These are phyloP conservation scores for Paramormyrops hopkinsi DNA, from an alignment of 2,797 vertebrate species.

Conservation along the genomic window DNA sequence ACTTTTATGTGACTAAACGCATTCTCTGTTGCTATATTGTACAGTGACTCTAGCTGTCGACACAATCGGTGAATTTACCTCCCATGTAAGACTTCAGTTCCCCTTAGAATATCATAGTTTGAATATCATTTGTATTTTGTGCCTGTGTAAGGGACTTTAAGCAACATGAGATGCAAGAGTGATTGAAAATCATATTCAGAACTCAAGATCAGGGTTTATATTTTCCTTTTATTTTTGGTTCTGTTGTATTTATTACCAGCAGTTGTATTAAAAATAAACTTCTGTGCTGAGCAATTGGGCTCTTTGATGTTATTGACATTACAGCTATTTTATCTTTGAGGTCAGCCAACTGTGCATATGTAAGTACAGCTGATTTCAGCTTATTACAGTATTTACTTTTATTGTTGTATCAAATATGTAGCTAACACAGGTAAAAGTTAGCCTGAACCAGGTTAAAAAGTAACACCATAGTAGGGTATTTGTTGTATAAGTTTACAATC, in stretches of 20 bases:
- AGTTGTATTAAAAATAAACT: constrained; percentile 6
- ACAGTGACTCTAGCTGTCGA: neutral
- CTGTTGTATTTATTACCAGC: neutral
- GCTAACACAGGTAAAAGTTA: constrained; percentile 24
- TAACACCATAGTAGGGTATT: constrained; percentile 38
- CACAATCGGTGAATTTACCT: neutral
- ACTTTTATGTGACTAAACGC: neutral
- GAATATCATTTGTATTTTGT: neutral
- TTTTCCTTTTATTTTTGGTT: neutral
- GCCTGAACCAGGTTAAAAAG: constrained; percentile 50
- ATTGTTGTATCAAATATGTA: constrained; percentile 34
- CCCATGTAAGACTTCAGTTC: neutral
- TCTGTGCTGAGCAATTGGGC: neutral
- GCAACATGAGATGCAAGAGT: neutral
- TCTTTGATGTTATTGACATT: neutral
- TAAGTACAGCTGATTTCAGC: neutral
- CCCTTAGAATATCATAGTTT: neutral
- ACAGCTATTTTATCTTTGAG: neutral
- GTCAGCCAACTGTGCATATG: neutral
- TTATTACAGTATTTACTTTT: constrained; percentile 16
- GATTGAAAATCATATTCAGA: neutral
- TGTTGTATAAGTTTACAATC: constrained; percentile 45
- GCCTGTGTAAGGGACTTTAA: neutral
- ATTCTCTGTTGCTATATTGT: neutral
- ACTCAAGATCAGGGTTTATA: neutral